Conservation (phyloP, 2,797 vertebrate genomes). For the Sebastes minor region DNA sequence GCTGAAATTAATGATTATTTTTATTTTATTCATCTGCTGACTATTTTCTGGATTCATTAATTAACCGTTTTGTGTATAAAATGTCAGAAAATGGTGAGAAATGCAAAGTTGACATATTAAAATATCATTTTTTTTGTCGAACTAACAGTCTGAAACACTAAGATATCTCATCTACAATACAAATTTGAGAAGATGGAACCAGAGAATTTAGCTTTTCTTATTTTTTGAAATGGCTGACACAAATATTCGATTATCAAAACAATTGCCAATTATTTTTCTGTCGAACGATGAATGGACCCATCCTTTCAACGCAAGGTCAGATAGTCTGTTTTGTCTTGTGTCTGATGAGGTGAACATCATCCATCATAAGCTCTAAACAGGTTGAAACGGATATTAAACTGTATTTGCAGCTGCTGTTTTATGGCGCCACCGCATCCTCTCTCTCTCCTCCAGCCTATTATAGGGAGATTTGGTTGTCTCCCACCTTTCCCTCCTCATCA, state of each 20-base stretch:
- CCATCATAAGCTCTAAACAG: conserved; percentile 9
- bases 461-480: conserved; percentile 7
- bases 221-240: background rate
- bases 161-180: background rate
- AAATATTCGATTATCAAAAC: background rate
- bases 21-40: background rate
- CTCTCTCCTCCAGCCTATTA: conserved; percentile 19
- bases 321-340: background rate
- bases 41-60: background rate
- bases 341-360: background rate
- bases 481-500: conserved; percentile 28
- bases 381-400: conserved; percentile 27
- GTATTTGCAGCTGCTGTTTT: conserved; percentile 7
- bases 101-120: background rate
- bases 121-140: background rate
- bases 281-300: background rate
- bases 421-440: background rate
- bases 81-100: background rate
- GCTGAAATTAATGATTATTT: background rate
- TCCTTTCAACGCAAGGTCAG: background rate
- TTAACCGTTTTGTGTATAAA: background rate
- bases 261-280: background rate
- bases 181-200: background rate
- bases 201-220: background rate
- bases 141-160: background rate